Evolutionary conservation across 30 jellyfish, hydroid and myxozoan species (phyloP).

Genomic region (Chironex yamaguchii): DNA sequence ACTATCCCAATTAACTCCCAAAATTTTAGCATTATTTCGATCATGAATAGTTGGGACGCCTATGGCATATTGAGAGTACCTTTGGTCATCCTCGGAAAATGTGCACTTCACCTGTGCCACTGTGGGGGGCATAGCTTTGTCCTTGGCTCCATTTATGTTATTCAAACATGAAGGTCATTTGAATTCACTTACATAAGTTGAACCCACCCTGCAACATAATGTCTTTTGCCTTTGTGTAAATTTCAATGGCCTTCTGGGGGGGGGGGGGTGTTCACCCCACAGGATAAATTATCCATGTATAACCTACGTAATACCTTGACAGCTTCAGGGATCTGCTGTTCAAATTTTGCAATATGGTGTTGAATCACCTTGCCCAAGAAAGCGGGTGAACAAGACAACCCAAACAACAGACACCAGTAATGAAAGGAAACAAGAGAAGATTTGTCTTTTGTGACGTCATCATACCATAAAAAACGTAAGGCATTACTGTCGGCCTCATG

Average conservation of each 20-base stretch:
- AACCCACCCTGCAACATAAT: conserved; percentile 58
- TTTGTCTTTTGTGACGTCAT: not conserved
- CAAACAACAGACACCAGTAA: conserved; percentile 35
- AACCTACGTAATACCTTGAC: conserved; percentile 14
- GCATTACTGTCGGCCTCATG: conserved; percentile 7
- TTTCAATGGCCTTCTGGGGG: not conserved
- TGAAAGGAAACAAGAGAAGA: conserved; percentile 11
- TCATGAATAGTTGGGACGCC: not conserved
- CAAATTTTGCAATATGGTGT: not conserved
- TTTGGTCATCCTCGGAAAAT: conserved; percentile 16
- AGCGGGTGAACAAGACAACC: conserved; percentile 41
- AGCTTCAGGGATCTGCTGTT: conserved; percentile 14
- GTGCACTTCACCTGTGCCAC: too few relatives aligned
- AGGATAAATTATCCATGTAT: conserved; percentile 34
- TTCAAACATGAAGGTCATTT: not conserved
- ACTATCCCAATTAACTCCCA: conserved; percentile 26
- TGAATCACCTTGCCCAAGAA: conserved; percentile 12
- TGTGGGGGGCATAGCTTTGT: not conserved
- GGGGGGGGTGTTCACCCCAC: not conserved
- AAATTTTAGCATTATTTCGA: not conserved
- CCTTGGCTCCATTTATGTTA: not conserved
- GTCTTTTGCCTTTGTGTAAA: conserved; percentile 6
- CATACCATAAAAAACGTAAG: conserved; percentile 44
- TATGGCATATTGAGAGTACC: conserved; percentile 12
- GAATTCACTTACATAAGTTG: conserved; percentile 42